Evolutionary conservation across 2,113 vertebrate species (phyloP).

Genomic region (Dromaius novaehollandiae): DNA sequence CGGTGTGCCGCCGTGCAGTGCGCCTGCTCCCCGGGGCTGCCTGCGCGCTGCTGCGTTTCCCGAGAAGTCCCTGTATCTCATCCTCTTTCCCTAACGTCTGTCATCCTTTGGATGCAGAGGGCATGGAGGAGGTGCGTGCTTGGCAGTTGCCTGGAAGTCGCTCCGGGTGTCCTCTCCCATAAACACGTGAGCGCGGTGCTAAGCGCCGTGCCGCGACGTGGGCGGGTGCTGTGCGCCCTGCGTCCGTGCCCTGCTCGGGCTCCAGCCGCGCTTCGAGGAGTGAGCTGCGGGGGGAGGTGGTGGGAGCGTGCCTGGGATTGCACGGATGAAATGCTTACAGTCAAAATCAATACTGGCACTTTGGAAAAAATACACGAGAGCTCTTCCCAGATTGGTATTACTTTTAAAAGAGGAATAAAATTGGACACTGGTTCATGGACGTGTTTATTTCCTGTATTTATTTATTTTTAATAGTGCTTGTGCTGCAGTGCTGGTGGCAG

Average conservation of each 20-base stretch:
- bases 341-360: background rate
- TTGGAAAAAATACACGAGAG: rapidly evolving
- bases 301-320: rapidly evolving
- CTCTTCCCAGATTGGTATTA: background rate
- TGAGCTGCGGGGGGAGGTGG: background rate
- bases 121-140: rapidly evolving
- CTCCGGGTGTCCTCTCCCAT: background rate
- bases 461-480: background rate
- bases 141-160: background rate
- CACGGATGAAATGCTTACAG: background rate
- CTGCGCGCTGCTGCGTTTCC: no score
- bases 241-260: background rate
- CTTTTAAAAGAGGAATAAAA: background rate
- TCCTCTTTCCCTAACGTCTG: no score
- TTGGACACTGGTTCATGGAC: background rate
- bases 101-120: background rate
- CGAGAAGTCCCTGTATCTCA: no score
- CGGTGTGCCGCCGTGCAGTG: no score
- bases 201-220: background rate
- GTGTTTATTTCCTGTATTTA: background rate
- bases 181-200: rapidly evolving
- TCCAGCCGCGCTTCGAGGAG: background rate
- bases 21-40: no score
- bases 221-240: rapidly evolving
- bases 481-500: rapidly evolving